phyloP scores from a whole-genome alignment of 2,888 invertebrate genomes.

The Aphidoletes aphidimyza region DNA sequence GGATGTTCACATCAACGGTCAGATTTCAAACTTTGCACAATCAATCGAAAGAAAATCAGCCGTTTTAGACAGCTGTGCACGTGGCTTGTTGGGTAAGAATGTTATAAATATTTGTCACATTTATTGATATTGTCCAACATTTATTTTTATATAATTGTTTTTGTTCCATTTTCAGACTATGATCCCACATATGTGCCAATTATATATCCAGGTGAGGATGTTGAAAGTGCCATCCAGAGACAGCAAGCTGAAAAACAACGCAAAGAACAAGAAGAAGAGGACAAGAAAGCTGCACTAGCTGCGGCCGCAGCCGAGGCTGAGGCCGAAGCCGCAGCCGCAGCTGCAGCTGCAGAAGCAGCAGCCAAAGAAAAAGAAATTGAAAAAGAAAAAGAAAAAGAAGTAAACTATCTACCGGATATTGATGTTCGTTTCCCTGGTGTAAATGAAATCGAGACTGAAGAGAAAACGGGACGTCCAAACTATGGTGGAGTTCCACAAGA shows the following conservation, averaged over 20 bases:
- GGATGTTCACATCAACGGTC: constrained; percentile 89
- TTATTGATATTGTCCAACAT: constrained; percentile 57
- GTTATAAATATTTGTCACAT: constrained; percentile 32
- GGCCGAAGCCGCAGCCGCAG: background rate
- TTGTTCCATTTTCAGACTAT: constrained; percentile 61
- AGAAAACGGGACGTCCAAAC: background rate
- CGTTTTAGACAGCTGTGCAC: constrained; percentile 71
- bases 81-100: constrained; percentile 62
- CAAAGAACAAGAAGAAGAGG: constrained; percentile 24
- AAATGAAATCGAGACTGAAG: background rate
- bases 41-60: constrained; percentile 72
- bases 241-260: background rate
- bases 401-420: background rate
- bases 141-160: constrained; percentile 24
- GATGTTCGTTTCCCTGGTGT: background rate
- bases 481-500: constrained; percentile 57
- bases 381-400: constrained; percentile 28
- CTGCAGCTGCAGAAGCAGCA: too few species aligned
- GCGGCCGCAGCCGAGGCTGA: background rate
- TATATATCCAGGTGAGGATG: constrained; percentile 62
- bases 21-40: constrained; percentile 81
- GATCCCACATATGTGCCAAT: constrained; percentile 61
- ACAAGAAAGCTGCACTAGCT: background rate
- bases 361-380: background rate
- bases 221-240: constrained; percentile 55